These are phyloP conservation scores for Chrysotoxum bicinctum DNA, from an alignment of 2,888 invertebrate genomes.

Conservation along the genomic window DNA sequence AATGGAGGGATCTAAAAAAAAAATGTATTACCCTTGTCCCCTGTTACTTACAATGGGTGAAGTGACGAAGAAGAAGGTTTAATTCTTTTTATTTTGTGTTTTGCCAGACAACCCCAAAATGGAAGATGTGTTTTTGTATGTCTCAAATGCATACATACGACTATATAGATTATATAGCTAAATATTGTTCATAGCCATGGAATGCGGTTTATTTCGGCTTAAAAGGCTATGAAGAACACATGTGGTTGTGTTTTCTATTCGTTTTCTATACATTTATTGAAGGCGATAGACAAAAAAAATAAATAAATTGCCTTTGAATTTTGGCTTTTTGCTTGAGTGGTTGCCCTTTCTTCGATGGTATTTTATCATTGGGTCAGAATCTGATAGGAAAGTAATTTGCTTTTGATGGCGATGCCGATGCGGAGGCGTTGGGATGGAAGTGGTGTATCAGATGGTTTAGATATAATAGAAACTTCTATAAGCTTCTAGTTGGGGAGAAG, in stretches of 20 bases:
- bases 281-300: background rate
- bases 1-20: constrained; percentile 12
- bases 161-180: background rate
- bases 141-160: background rate
- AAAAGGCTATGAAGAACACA: constrained; percentile 21
- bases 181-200: background rate
- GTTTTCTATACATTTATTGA: background rate
- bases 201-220: constrained; percentile 15
- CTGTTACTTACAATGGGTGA: background rate
- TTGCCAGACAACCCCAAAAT: constrained; percentile 3
- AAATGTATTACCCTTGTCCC: background rate
- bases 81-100: background rate
- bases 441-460: constrained; percentile 22
- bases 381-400: constrained; percentile 26
- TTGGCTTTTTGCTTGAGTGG: constrained; percentile 27
- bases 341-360: background rate
- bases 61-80: constrained; percentile 1
- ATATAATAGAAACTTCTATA: background rate
- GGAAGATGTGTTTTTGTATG: background rate
- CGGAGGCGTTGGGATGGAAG: constrained; percentile 20
- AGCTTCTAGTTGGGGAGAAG: background rate
- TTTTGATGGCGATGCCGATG: background rate
- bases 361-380: constrained; percentile 24
- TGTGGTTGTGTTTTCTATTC: constrained; percentile 1
- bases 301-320: constrained; percentile 21